These are phyloP conservation scores for Pammene aurita DNA, from an alignment of 2,888 invertebrate genomes.

Conservation along the genomic window DNA sequence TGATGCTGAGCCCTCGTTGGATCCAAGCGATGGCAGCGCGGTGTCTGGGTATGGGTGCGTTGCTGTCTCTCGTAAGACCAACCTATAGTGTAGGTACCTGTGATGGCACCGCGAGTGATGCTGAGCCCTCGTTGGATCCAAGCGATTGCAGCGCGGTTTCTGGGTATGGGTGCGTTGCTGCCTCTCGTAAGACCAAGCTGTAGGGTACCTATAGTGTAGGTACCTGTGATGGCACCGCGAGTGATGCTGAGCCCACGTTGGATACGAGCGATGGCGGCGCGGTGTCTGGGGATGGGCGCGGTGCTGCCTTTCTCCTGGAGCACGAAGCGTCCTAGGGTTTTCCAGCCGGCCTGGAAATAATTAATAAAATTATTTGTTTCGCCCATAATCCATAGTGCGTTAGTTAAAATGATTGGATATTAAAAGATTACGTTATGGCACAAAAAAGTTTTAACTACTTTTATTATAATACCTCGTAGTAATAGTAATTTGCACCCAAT, in stretches of 20 bases:
- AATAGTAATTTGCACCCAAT: too few species aligned
- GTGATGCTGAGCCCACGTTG: constrained; percentile 89
- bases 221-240: constrained; percentile 71
- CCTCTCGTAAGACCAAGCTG: constrained; percentile 60
- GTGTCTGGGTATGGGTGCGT: too few species aligned
- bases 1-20: constrained; percentile 88
- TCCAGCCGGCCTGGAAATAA: constrained; percentile 88
- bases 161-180: constrained; percentile 81
- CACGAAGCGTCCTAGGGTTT: constrained; percentile 92
- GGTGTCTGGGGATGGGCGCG: constrained; percentile 84
- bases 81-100: not conserved
- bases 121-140: constrained; percentile 87
- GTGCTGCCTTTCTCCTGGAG: constrained; percentile 85
- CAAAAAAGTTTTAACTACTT: too few species aligned
- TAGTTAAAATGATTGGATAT: too few species aligned
- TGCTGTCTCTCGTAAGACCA: too few species aligned
- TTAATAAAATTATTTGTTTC: not conserved
- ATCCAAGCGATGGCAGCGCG: constrained; percentile 83
- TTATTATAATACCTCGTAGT: too few species aligned
- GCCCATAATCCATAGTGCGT: too few species aligned
- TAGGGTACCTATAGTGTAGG: not conserved
- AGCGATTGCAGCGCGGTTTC: constrained; percentile 83
- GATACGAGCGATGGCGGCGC: constrained; percentile 83
- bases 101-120: constrained; percentile 84
- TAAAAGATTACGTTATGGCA: too few species aligned